These are phyloP conservation scores for Cordilura impudica DNA, from an alignment of 2,888 invertebrate species.

Conservation along the genomic window DNA sequence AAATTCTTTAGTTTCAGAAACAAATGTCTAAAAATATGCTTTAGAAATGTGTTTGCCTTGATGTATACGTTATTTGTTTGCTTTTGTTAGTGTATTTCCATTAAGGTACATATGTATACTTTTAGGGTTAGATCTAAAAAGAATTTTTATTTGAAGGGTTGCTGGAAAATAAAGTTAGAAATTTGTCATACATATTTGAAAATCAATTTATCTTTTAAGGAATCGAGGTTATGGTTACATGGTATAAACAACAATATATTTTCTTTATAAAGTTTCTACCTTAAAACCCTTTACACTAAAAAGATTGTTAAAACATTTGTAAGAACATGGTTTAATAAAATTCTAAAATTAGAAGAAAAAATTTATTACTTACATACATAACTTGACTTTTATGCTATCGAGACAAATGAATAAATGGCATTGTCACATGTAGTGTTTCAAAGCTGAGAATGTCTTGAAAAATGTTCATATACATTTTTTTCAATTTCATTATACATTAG, in stretches of 20 bases:
- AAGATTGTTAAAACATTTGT: neutral
- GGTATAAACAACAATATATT: neutral
- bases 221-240: neutral
- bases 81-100: neutral
- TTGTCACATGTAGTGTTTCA: too few species aligned
- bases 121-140: neutral
- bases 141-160: neutral
- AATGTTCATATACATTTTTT: too few species aligned
- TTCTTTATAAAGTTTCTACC: neutral
- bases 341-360: too few species aligned
- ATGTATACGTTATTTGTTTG: conserved; percentile 1
- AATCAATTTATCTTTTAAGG: neutral
- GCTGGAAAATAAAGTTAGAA: neutral
- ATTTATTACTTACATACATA: too few species aligned
- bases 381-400: too few species aligned
- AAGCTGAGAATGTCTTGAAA: too few species aligned
- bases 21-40: conserved; percentile 14
- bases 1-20: neutral
- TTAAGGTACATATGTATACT: conserved; percentile 20
- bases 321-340: neutral
- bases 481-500: too few species aligned
- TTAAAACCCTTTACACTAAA: neutral
- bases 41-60: neutral
- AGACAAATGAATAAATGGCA: too few species aligned
- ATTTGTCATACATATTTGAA: neutral